phyloP scores from a whole-genome alignment of 2,888 invertebrate genomes.

The Linnaemya tessellans region DNA sequence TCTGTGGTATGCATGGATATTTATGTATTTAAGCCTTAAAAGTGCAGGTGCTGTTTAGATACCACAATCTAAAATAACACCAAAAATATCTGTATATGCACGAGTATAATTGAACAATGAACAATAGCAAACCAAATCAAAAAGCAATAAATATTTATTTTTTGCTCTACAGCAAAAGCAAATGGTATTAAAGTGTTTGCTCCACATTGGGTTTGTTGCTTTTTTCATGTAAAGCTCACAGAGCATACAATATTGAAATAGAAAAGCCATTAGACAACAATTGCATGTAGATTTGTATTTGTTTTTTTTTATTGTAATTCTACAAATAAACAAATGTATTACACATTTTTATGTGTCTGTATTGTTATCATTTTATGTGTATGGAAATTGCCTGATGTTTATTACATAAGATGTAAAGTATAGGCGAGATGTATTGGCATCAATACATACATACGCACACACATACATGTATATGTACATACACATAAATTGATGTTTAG shows the following conservation, averaged over 20 bases:
- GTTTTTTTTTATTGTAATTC: conserved; percentile 37
- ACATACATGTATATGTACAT: background rate
- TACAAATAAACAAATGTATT: conserved; percentile 43
- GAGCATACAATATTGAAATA: conserved; percentile 29
- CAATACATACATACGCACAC: background rate
- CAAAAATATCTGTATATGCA: conserved; percentile 8
- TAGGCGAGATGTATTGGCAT: conserved; percentile 13
- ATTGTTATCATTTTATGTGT: conserved; percentile 32
- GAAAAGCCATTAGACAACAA: conserved; percentile 63
- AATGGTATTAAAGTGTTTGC: conserved; percentile 47
- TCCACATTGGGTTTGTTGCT: conserved; percentile 58
- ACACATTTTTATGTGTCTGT: conserved; percentile 14
- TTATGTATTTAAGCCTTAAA: conserved; percentile 66
- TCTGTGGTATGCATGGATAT: conserved; percentile 5
- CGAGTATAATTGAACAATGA: conserved; percentile 49
- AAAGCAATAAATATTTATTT: conserved; percentile 61
- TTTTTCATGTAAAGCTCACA: conserved; percentile 29
- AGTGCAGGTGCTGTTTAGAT: conserved; percentile 69
- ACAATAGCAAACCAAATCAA: conserved; percentile 62
- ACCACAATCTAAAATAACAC: conserved; percentile 54
- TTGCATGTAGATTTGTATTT: conserved; percentile 21
- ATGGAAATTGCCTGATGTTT: conserved; percentile 23
- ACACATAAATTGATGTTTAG: background rate
- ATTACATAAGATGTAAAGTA: conserved; percentile 54
- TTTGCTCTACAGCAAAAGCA: conserved; percentile 27